Evolutionary conservation across 2,797 vertebrate species (phyloP).

Genomic region (Gymnocypris eckloni): DNA sequence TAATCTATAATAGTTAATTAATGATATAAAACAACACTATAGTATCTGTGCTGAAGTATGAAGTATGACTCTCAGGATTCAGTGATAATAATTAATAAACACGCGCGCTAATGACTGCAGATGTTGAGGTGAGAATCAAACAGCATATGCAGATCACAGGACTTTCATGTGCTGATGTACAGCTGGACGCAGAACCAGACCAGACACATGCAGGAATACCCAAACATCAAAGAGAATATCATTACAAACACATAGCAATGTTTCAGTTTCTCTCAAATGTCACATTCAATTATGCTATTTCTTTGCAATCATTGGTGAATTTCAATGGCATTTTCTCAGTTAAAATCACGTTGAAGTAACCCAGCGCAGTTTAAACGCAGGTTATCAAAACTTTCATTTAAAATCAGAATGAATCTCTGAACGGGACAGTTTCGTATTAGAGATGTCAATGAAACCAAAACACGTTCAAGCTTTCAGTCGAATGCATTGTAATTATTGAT

Average conservation of each 20-base stretch:
- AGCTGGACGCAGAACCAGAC: background rate
- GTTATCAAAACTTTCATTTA: no score
- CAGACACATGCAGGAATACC: background rate
- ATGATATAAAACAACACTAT: background rate
- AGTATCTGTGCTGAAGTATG: background rate
- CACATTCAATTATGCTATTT: no score
- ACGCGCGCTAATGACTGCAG: background rate
- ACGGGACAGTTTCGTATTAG: no score
- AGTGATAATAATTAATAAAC: background rate
- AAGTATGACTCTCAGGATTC: background rate
- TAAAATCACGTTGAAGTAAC: no score
- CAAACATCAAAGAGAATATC: background rate
- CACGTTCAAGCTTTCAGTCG: no score
- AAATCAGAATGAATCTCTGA: no score
- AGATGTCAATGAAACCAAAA: no score
- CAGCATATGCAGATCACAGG: constrained; percentile 5
- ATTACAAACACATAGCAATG: background rate
- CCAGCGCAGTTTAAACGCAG: no score
- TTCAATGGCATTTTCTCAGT: no score
- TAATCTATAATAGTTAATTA: background rate
- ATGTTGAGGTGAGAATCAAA: constrained; percentile 19
- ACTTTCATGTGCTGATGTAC: background rate
- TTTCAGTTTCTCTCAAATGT: no score
- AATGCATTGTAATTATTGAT: no score
- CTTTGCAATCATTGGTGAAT: no score